Base-by-base conservation (phyloP, 2,888 invertebrate species). In the Plutella xylostella region DNA sequence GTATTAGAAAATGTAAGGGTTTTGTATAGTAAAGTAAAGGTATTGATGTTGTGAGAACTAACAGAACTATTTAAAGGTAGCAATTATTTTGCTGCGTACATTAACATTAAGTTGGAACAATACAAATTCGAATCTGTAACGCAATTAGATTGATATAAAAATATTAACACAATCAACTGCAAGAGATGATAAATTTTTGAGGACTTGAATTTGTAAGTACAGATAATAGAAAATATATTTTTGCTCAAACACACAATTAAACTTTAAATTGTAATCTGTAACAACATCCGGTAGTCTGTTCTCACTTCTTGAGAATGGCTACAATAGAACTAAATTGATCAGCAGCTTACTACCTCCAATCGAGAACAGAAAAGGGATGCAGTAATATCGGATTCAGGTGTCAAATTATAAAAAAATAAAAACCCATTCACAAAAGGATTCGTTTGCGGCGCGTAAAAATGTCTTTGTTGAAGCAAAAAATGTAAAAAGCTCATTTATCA, bases 381-480 rank as follows among this genome's bases (percentile, higher is more conserved):
- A 34, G 34, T 19, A 33, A 42, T 45, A 45, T 46, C 54, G 64
- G 63, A 67, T 76, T 82, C 82, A 79, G 82, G 82, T 82, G 82
- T 80, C 78, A 78, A 58, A 58, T 61, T 55, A 63, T 60, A 63
- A 66, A 63, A 67, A 69, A 64, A 66, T 7, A 66, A 69, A 60
- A 39, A 21, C 56, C 63, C 63, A 72, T 70, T 71, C 67, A 75
- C 56, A 58, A 59, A 53, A 49, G 58, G 64, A 72, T 72, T 68
- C 72, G 76, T 76, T 48, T 44, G 48, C 77, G 71, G 68, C 71
- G 75, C 74, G 79, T 79, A 78, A 75, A 42, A 71, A 73, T 70
- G 68, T 63, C 66, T 57, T 63, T 65, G 60, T 62, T 51, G 51
- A 30, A 19, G 37, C 20, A 34, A 31, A 31, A 39, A 42, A 43